phyloP scores from a whole-genome alignment of 2,113 vertebrate species.

The Gymnogyps californianus region DNA sequence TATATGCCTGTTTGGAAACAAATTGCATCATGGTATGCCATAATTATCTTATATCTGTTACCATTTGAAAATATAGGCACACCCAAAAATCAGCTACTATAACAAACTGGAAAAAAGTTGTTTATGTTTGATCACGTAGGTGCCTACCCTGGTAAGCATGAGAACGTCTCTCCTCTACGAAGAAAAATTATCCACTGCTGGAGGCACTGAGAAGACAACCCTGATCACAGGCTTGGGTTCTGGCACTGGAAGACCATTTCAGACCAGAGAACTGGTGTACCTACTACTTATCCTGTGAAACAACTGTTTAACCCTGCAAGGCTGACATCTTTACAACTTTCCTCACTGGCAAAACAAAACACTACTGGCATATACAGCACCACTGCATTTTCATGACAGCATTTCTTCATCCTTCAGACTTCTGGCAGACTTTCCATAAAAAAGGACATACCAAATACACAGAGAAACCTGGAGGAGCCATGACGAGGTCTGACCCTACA shows the following conservation, averaged over 20 bases:
- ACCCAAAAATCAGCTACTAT: not conserved
- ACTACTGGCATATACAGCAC: not conserved
- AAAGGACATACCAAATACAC: not conserved
- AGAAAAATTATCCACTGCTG: not conserved
- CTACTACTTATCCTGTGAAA: not conserved
- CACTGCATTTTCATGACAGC: not conserved
- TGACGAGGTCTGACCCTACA: fast-evolving
- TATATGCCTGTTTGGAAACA: not conserved
- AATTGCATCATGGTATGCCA: not conserved
- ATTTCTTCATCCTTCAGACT: not conserved
- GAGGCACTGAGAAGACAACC: not conserved
- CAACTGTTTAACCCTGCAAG: not conserved
- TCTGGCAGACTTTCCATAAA: not conserved
- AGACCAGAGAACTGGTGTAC: not conserved
- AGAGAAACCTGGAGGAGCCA: not conserved
- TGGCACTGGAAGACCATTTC: not conserved
- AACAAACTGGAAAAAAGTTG: not conserved
- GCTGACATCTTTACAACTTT: not conserved
- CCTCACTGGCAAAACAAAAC: not conserved
- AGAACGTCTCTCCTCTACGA: not conserved
- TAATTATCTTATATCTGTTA: not conserved
- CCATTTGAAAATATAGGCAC: not conserved
- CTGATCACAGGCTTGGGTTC: not conserved
- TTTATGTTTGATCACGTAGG: not conserved
- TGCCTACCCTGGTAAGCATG: not conserved